These are phyloP conservation scores for Halcyon malimbica DNA, from an alignment of 2,113 vertebrate species.

Conservation along the genomic window DNA sequence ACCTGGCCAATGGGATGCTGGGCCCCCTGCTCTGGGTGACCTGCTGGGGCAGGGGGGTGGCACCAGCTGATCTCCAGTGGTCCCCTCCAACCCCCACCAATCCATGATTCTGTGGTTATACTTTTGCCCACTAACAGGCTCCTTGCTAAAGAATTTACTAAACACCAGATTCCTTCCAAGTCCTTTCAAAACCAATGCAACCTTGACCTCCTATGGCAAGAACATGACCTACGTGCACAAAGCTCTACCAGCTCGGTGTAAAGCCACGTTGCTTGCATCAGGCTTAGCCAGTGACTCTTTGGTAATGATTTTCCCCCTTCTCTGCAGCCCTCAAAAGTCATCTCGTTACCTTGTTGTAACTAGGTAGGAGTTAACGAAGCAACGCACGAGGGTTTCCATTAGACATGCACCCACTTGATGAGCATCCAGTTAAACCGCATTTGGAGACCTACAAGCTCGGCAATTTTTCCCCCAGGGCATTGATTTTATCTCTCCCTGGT, in stretches of 20 bases:
- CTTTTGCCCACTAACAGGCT: neutral
- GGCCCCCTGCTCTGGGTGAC: neutral
- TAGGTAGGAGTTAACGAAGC: neutral
- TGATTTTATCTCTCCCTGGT: neutral
- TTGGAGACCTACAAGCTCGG: neutral
- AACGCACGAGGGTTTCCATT: neutral
- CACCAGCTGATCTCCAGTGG: neutral
- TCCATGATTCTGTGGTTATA: neutral
- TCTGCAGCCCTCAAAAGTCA: neutral
- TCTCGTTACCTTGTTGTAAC: neutral
- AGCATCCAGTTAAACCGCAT: neutral
- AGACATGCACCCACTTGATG: neutral
- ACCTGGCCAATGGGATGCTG: neutral
- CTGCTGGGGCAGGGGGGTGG: neutral
- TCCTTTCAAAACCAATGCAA: neutral
- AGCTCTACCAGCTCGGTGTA: neutral
- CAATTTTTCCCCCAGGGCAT: neutral
- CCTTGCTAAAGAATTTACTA: neutral
- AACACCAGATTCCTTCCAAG: neutral
- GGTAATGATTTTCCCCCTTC: neutral
- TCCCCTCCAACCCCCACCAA: neutral
- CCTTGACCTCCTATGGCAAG: neutral
- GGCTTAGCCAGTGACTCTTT: neutral
- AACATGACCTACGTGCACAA: rapidly evolving
- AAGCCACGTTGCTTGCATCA: neutral